A percentile compares a stretch with the other conserved stretches of the same genome.
Conservation (phyloP, 2,113 vertebrate genomes). For the Tachycineta bicolor region DNA sequence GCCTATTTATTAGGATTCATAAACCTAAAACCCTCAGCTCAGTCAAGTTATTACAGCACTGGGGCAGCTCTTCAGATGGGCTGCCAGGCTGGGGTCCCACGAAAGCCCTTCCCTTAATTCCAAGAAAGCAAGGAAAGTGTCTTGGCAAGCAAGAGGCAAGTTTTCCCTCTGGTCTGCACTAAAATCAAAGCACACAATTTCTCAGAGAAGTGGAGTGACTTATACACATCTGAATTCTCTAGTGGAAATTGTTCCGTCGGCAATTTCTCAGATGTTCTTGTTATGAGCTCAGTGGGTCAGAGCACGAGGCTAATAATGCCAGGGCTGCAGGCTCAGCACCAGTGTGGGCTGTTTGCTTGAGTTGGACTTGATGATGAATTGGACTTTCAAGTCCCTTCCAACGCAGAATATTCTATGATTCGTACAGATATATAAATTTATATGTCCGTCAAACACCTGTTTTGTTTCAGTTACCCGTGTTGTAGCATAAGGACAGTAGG, state of each 20-base stretch:
- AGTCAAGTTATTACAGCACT: neutral
- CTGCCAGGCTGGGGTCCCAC: neutral
- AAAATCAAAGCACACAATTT: neutral
- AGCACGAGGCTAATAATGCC: fast-evolving
- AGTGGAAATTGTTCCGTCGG: neutral
- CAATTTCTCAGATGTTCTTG: neutral
- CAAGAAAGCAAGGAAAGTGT: neutral
- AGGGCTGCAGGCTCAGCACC: neutral
- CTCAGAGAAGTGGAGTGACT: neutral
- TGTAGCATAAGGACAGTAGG: neutral
- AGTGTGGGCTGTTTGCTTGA: neutral
- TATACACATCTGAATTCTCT: neutral
- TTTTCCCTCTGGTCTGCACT: neutral
- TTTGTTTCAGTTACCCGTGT: neutral
- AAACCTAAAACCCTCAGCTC: neutral
- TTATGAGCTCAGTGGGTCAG: neutral
- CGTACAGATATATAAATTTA: neutral
- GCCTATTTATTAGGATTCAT: neutral
- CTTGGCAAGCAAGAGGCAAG: neutral
- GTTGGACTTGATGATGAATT: too few species aligned
- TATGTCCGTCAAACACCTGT: fast-evolving
- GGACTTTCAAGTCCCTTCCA: neutral
- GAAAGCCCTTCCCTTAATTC: neutral
- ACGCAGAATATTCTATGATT: neutral
- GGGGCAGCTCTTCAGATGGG: neutral